These are phyloP conservation scores for Matsumyia berberina DNA, from an alignment of 2,888 invertebrate species.

Conservation along the genomic window DNA sequence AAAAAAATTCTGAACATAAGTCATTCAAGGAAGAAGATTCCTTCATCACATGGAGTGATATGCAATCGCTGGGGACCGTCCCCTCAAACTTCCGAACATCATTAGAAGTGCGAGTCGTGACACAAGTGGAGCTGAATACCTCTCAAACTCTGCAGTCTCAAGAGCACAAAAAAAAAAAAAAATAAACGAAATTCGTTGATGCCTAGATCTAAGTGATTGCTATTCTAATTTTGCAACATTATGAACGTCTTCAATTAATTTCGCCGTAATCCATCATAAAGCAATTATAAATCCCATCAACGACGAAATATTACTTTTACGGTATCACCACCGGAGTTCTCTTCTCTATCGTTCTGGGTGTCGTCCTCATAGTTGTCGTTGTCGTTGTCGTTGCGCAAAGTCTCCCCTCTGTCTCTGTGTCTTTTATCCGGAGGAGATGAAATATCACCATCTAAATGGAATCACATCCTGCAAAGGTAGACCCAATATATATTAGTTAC, in stretches of 20 bases:
- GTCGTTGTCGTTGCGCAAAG: constrained; percentile 43
- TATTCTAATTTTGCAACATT: constrained; percentile 73
- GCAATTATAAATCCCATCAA: constrained; percentile 76
- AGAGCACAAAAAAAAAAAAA: constrained; percentile 5
- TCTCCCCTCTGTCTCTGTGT: constrained; percentile 14
- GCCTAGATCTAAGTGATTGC: constrained; percentile 60
- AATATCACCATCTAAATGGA: constrained; percentile 68
- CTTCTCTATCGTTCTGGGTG: constrained; percentile 24
- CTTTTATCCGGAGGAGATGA: constrained; percentile 63
- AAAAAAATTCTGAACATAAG: constrained; percentile 2
- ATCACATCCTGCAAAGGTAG: constrained; percentile 55
- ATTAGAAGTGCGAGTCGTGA: constrained; percentile 46
- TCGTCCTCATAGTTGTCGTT: constrained; percentile 53
- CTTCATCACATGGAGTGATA: constrained; percentile 58
- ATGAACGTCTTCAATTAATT: constrained; percentile 73
- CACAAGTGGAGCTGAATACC: constrained; percentile 20
- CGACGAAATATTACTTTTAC: constrained; percentile 69
- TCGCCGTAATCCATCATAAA: constrained; percentile 72
- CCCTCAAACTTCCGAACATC: constrained; percentile 30
- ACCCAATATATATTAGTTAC: constrained; percentile 29
- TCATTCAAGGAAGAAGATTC: constrained; percentile 32
- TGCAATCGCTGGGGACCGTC: constrained; percentile 59
- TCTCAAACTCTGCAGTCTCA: background rate
- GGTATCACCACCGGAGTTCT: constrained; percentile 18
- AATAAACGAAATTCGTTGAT: constrained; percentile 15